Evolutionary conservation across 2,888 invertebrate species (phyloP).

Genomic region (Eumacrocentrus americanus): DNA sequence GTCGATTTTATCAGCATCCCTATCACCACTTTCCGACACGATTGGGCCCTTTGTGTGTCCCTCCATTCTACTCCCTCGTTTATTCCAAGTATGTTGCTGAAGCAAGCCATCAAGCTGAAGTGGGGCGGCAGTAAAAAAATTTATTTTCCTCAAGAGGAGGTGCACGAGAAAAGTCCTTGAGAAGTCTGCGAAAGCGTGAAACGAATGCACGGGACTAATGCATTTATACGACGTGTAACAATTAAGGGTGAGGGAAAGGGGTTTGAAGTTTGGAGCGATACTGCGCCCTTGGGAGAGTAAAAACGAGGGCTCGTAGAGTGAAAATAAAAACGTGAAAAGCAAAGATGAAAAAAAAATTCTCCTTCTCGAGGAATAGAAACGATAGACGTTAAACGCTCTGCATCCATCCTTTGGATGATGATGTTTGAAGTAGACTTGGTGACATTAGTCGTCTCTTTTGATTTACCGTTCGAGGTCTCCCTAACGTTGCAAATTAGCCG

Average conservation of each 20-base stretch:
- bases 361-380: no score
- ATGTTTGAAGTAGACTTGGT: no score
- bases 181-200: conserved; percentile 51
- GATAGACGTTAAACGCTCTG: conserved; percentile 2
- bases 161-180: conserved; percentile 33
- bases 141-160: no score
- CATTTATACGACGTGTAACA: conserved; percentile 60
- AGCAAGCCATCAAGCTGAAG: no score
- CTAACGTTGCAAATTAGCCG: no score
- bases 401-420: not conserved
- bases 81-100: no score
- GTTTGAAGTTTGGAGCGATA: conserved; percentile 40
- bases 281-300: conserved; percentile 37
- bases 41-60: not conserved
- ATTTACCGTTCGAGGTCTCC: no score
- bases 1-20: no score
- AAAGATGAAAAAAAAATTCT: conserved; percentile 19
- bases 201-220: conserved; percentile 57
- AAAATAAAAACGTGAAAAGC: conserved; percentile 13
- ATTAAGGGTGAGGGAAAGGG: conserved; percentile 44
- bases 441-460: no score
- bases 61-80: no score
- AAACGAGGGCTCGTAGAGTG: conserved; percentile 23
- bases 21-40: not conserved
- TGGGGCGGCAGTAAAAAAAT: no score